Evolutionary conservation across 2,113 vertebrate genomes (phyloP).

Genomic region (Serilophus lunatus): DNA sequence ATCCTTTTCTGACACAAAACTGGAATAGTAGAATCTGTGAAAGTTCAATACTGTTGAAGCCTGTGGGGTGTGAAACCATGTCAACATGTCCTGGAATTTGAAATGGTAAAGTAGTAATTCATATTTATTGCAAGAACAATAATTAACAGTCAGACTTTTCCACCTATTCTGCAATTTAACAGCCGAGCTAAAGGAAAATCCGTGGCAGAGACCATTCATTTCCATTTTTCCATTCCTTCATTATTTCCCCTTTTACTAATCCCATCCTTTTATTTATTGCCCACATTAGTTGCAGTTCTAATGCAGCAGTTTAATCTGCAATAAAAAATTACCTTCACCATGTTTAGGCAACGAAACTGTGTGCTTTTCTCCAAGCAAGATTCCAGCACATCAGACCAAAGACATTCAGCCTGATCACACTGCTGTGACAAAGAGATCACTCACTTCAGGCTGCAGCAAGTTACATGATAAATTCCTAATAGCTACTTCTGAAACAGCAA

Average conservation of each 20-base stretch:
- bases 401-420: neutral
- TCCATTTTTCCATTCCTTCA: neutral
- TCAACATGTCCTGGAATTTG: neutral
- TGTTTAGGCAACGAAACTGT: neutral
- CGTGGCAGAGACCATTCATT: neutral
- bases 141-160: neutral
- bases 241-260: neutral
- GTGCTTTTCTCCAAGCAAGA: neutral
- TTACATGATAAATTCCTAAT: neutral
- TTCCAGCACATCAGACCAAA: neutral
- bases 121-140: neutral
- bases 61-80: neutral
- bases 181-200: neutral
- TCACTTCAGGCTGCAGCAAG: neutral
- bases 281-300: neutral
- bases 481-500: neutral
- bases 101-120: neutral
- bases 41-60: neutral
- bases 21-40: neutral
- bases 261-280: neutral
- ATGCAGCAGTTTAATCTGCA: neutral
- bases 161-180: neutral
- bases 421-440: neutral
- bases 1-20: neutral
- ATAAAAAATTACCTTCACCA: neutral